Percentiles rank a stretch among this genome's conserved stretches.
phyloP scores from a whole-genome alignment of 2,113 vertebrate genomes.

The Chinchilla lanigera region DNA sequence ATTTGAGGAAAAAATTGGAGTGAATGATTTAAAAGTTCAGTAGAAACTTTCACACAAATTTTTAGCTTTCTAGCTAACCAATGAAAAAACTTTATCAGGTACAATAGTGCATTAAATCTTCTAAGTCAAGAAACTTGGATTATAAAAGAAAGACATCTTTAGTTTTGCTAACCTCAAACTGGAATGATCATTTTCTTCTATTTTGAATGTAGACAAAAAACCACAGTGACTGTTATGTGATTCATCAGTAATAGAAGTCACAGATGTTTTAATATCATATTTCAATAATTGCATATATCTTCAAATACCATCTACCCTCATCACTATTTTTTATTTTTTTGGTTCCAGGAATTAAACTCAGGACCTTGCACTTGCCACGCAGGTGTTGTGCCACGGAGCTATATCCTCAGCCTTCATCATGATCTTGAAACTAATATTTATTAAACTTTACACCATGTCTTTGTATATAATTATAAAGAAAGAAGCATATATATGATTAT shows the following conservation, averaged over 20 bases:
- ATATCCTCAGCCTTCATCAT: background rate
- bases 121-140: background rate
- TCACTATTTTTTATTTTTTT: background rate
- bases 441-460: background rate
- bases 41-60: background rate
- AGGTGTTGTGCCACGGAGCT: no score
- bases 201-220: slow-evolving; percentile 12
- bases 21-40: slow-evolving; percentile 41
- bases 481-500: background rate
- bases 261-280: slow-evolving; percentile 25
- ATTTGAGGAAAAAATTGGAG: background rate
- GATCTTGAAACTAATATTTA: slow-evolving; percentile 25
- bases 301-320: background rate
- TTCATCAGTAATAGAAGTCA: slow-evolving; percentile 57
- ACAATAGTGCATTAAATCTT: background rate
- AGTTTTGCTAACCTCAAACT: slow-evolving; percentile 37
- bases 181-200: slow-evolving; percentile 48
- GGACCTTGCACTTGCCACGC: no score
- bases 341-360: no score
- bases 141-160: background rate
- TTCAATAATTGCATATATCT: background rate
- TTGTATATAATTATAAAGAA: slow-evolving; percentile 32
- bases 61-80: background rate
- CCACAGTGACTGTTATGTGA: slow-evolving; percentile 27
- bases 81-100: background rate